Conservation (phyloP, 2,888 invertebrate genomes). For the Blastobasis lacticolella region DNA sequence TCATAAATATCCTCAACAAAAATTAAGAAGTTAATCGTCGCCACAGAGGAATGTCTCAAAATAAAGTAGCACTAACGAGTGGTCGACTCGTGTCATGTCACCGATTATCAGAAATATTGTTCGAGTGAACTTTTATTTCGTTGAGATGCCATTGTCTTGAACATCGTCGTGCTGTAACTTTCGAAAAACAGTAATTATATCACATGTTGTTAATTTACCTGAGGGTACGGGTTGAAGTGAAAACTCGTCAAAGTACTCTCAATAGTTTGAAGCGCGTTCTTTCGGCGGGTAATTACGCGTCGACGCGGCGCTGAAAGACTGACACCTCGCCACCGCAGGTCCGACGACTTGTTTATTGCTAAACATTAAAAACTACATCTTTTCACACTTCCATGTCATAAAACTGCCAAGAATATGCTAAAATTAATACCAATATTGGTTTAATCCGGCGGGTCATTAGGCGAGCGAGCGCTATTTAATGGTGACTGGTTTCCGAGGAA, state of each 20-base stretch:
- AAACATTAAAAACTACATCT: conserved; percentile 35
- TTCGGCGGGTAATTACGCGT: conserved; percentile 56
- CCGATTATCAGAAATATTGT: too few relatives aligned
- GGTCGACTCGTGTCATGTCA: neutral
- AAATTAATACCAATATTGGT: conserved; percentile 43
- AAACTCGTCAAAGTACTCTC: too few relatives aligned
- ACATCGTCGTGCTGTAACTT: too few relatives aligned
- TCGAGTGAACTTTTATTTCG: conserved; percentile 14
- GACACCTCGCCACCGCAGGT: conserved; percentile 38
- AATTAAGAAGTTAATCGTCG: conserved; percentile 46
- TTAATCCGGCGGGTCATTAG: conserved; percentile 41
- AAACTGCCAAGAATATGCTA: conserved; percentile 34
- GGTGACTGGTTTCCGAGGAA: conserved; percentile 50
- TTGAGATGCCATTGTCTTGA: too few relatives aligned
- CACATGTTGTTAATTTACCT: too few relatives aligned
- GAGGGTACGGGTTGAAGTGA: too few relatives aligned
- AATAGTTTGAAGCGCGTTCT: conserved; percentile 17
- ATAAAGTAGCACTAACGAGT: conserved; percentile 23
- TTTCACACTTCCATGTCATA: conserved; percentile 34
- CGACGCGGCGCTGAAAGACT: conserved; percentile 56
- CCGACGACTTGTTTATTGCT: conserved; percentile 56
- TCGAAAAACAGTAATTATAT: too few relatives aligned
- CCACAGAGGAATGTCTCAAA: conserved; percentile 25
- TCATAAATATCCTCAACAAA: conserved; percentile 40
- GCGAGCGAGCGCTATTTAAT: conserved; percentile 43